These are phyloP conservation scores for Brienomyrus brachyistius DNA, from an alignment of 2,113 vertebrate genomes.

Conservation along the genomic window DNA sequence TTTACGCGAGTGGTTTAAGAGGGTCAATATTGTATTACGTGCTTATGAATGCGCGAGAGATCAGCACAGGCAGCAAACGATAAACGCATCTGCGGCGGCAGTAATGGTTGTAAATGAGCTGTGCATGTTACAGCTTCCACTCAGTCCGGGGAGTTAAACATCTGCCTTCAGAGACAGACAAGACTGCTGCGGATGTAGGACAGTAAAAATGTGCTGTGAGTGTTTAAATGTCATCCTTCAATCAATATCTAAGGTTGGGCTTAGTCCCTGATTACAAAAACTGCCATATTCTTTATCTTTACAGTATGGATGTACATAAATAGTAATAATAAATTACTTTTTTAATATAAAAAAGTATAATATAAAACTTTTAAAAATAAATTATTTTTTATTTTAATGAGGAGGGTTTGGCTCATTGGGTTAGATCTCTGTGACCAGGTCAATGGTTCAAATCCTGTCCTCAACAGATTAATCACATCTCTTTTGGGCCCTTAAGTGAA, in stretches of 20 bases:
- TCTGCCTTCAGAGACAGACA: neutral
- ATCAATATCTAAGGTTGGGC: neutral
- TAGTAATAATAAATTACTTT: neutral
- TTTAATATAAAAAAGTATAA: too few species aligned
- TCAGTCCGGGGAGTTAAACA: neutral
- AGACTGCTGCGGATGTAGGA: neutral
- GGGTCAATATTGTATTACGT: conserved; percentile 16
- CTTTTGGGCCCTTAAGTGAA: neutral
- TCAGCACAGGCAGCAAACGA: neutral
- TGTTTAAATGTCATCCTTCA: neutral
- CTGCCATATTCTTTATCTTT: neutral
- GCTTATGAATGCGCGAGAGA: conserved; percentile 4
- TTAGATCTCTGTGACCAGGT: neutral
- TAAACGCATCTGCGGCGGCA: neutral
- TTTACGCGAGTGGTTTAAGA: conserved; percentile 6
- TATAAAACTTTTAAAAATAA: too few species aligned
- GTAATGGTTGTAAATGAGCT: conserved; percentile 6
- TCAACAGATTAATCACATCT: neutral
- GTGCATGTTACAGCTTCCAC: neutral
- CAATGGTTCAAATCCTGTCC: neutral
- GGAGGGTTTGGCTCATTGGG: neutral
- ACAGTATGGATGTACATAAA: neutral
- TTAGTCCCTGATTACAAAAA: neutral
- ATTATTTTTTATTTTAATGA: neutral
- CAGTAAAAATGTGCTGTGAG: neutral